A percentile compares a stretch with the other conserved stretches of the same genome.
phyloP scores from a whole-genome alignment of 2,113 vertebrate species.

The Mus pahari region DNA sequence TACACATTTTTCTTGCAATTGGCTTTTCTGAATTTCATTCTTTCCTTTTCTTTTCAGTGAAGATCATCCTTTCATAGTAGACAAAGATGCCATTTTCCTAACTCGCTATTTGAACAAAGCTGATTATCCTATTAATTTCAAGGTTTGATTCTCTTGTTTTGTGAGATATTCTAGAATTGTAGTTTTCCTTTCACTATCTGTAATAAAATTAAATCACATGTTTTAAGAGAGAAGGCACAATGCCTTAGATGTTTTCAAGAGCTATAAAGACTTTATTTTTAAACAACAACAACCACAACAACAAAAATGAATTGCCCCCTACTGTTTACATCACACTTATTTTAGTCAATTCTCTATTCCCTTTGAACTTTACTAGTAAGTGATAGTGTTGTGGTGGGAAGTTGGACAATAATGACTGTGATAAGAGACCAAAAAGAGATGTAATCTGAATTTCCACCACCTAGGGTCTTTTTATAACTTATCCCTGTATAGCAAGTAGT shows the following conservation, averaged over 20 bases:
- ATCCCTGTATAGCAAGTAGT: background rate
- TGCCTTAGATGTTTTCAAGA: slow-evolving; percentile 11
- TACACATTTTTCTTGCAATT: background rate
- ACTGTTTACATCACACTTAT: slow-evolving; percentile 14
- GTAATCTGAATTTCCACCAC: background rate
- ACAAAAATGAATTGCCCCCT: background rate
- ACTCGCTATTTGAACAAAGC: slow-evolving; percentile 30
- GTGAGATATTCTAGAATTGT: background rate
- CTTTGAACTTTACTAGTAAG: background rate
- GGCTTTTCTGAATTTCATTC: slow-evolving; percentile 42
- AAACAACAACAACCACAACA: background rate
- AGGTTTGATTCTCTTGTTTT: background rate
- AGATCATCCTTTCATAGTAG: slow-evolving; percentile 7
- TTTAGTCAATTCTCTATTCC: background rate
- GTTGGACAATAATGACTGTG: background rate
- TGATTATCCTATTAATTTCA: background rate
- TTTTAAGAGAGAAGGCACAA: slow-evolving; percentile 22
- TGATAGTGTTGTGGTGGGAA: background rate
- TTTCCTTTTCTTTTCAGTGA: slow-evolving; percentile 20
- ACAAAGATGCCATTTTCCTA: background rate
- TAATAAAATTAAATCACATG: background rate
- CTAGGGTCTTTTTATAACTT: background rate
- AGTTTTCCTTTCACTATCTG: background rate
- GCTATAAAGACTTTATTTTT: background rate
- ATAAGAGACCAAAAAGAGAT: slow-evolving; percentile 19